Percentiles rank a stretch among this genome's conserved stretches.
Conservation (phyloP, 2,888 invertebrate genomes). For the Nymphalis urticae region DNA sequence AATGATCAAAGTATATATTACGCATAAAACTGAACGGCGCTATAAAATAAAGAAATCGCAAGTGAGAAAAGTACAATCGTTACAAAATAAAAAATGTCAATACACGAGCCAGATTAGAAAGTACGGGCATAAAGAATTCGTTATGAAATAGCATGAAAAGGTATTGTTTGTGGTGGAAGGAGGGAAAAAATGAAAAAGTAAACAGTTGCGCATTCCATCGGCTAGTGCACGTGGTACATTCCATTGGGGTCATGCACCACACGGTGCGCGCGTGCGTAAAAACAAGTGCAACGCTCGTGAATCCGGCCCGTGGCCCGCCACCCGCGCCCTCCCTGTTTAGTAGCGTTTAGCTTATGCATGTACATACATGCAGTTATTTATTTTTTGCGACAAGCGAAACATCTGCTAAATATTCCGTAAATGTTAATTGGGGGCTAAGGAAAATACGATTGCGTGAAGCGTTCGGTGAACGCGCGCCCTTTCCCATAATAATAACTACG, state of each 20-base stretch:
- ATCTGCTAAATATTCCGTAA: constrained; percentile 23
- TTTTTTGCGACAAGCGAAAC: constrained; percentile 24
- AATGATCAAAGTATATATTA: neutral
- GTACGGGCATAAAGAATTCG: constrained; percentile 59
- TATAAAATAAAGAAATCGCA: constrained; percentile 18
- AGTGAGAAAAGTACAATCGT: constrained; percentile 28
- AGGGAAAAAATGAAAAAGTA: constrained; percentile 73
- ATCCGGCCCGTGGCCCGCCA: constrained; percentile 31
- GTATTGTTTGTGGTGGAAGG: constrained; percentile 73
- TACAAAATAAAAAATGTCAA: constrained; percentile 34
- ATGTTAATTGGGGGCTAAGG: constrained; percentile 22
- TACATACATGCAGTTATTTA: constrained; percentile 4
- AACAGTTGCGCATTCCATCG: constrained; percentile 80
- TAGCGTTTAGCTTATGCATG: constrained; percentile 27
- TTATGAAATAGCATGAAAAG: constrained; percentile 76
- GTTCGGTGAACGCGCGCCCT: neutral
- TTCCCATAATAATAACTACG: neutral
- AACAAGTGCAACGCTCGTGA: constrained; percentile 69
- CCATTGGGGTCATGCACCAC: constrained; percentile 79
- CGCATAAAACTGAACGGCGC: too few species aligned
- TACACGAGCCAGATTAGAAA: constrained; percentile 37
- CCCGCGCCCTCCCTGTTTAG: constrained; percentile 17
- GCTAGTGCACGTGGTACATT: constrained; percentile 80
- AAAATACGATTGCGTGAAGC: constrained; percentile 9
- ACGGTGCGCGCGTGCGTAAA: constrained; percentile 70